Evolutionary conservation across 2,797 vertebrate species (phyloP), one percentile per base, ranked within the genome.

Genomic region (Sebastes diaconus): DNA sequence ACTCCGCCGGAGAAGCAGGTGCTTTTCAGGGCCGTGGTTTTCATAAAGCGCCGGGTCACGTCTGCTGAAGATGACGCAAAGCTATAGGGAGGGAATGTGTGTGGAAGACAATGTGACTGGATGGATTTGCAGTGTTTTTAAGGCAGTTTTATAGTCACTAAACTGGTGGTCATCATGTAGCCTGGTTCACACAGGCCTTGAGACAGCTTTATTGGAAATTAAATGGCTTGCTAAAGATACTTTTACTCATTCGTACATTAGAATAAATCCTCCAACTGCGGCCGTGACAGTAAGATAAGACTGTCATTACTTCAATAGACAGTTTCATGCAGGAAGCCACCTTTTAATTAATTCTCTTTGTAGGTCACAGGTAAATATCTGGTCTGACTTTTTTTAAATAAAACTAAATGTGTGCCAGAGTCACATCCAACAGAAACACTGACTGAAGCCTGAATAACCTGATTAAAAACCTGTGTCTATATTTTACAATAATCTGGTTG

Each of bases 1-100:
- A 50, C 61, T 82, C 68, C 12, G 5, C 42, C 32, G 61, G 73
- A 86, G 81, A 22, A 78, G 83, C 79, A 86, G 87, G 73, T 84
- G 86, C 68, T 73, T 86, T 69, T 68, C 27, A 29, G 70, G 68
- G 64, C n/a, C 11, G 1, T 39, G 60, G 39, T 79, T 84, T 79
- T 88, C 80, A 81, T 78, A 84, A 74, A 86, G 64, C 77, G 70
- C 74, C 14, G 55, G 42, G 80, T 77, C 73, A 79, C 70, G 68
- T 84, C 81, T 67, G 81, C 77, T 80, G 73, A 59, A 68, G 70
- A 73, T 34, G 27, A 75, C 0, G 18, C 39, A 11, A 29, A 80
- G 9, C 58, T 70, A 39, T 25, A 0, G 4, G 30, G 29, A 1
- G 32, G 25, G 11, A 6, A 4, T 22, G 5, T 50, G 5, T 50